Base-by-base conservation (phyloP, 2,797 vertebrate species). In the Sebastes goodei region DNA sequence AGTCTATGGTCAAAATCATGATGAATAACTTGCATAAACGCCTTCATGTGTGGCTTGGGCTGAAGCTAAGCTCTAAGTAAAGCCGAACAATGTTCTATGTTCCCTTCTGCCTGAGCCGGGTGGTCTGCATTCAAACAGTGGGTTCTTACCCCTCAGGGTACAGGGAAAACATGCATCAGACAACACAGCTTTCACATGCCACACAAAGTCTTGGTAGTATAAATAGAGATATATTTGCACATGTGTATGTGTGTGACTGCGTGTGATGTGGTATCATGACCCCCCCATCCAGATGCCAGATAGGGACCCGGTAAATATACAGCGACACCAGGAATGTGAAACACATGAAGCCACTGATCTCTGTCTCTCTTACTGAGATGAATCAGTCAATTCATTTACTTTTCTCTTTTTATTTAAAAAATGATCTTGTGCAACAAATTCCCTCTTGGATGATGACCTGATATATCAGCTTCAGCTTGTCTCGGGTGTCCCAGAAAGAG, bases 221-320 rank as follows among this genome's bases (percentile, higher is more conserved):
- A 86, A 87, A 82, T 21, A 11, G 14, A 80, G 68, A 68, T 75
- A 68, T 83, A 62, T 82, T 68, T 83, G 69, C 85, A 81, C 78
- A 80, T 87, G 77, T 85, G 73, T 67, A 63, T 80, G 76, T 66
- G 73, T 77, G 78, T 75, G 74, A 12, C 42, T 76, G 49, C 6
- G 33, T 88, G 65, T 92, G 93, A 95, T 92, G 92, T 94, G 90
- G 93, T 71, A 64, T 84, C 35, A 21, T 73, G 78, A 83, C 74
- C 69, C 74, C 74, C 69, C 60, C 25, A 57, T 90, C 88, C 91
- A 94, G 88, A 90, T 83, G 82, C 78, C 60, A 63, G 71, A 42
- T 7, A 61, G 52, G 60, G 25, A 52, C 33, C 20, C 59, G 75
- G 9, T 84, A 81, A 86, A 84, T 76, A 62, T 29, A 63, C 72